phyloP scores from a whole-genome alignment of 2,888 invertebrate genomes.

The Drosophila heteroneura region DNA sequence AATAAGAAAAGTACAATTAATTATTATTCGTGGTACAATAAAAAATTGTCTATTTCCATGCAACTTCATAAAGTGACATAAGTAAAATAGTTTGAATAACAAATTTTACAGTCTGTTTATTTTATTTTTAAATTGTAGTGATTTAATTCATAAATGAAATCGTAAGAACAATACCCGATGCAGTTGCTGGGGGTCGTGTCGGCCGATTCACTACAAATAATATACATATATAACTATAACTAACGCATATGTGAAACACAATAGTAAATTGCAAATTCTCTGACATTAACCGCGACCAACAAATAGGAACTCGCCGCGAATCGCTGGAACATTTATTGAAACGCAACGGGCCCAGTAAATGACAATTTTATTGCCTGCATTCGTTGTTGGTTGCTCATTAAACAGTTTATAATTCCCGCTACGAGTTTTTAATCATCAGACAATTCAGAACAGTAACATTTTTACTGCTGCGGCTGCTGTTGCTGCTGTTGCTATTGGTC shows the following conservation, averaged over 20 bases:
- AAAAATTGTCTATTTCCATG: neutral
- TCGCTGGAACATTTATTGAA: constrained; percentile 32
- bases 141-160: constrained; percentile 4
- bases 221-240: neutral
- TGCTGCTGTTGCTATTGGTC: neutral
- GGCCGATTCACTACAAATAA: constrained; percentile 1
- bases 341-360: constrained; percentile 31
- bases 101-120: neutral
- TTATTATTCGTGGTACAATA: neutral
- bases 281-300: constrained; percentile 51
- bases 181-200: constrained; percentile 1
- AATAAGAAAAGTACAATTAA: constrained; percentile 8
- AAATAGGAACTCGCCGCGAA: constrained; percentile 1
- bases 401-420: constrained; percentile 29
- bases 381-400: constrained; percentile 24
- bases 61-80: neutral
- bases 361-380: constrained; percentile 43
- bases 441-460: constrained; percentile 18
- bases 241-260: constrained; percentile 13
- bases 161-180: constrained; percentile 14
- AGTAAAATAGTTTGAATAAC: neutral
- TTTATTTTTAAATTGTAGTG: neutral
- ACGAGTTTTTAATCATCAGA: constrained; percentile 30
- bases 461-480: constrained; percentile 12
- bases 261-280: constrained; percentile 58